Base-by-base conservation (phyloP, 1,140 invertebrate genomes). In the Brachionus angularis region DNA sequence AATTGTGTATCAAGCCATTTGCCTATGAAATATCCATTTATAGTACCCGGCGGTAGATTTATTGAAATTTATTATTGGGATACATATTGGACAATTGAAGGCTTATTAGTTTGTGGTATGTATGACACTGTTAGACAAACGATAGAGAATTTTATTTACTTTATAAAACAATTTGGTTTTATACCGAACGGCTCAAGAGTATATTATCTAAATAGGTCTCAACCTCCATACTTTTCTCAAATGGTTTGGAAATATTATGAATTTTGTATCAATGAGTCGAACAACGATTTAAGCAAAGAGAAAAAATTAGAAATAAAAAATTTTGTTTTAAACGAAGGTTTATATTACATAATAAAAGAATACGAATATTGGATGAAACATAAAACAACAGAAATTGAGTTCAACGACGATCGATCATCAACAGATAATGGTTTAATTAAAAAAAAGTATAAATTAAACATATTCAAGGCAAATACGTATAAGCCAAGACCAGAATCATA, bases 41-140 rank as follows among this genome's bases (percentile, higher is more conserved):
- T 96, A 72, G 88, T 95, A 0, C 93, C 93, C 18, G 93, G 93
- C 31, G 92, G 92, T 4, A 82, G 93, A 61, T 96, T 96, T 79
- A 77, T 82, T 47, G 87, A 91, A 12, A 78, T 93, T 77, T 96
- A 94, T 79, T 95, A 95, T 78, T 95, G 92, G 91, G 91, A 95
- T 76, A 91, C 91, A 0, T 95, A 91, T 78, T 95, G 91, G 91
- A 92, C 93, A 36, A 83, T 94, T 44, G 87, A 89, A 72, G 91
- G 91, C 0, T 81, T 94, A 0, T 78, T 95, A 0, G 79, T 89
- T 2, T 91, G 88, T 0, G 89, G 90, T 76, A 94, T 94, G 91
- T 76, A 79, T 1, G 74, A 84, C 18, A 93, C 91, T 0, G 90
- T 88, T 0, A 85, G 81, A 58, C 89, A 89, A 2, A 93, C 93